These are phyloP conservation scores for Otolemur garnettii DNA, from an alignment of 2,113 vertebrate genomes.

Conservation along the genomic window DNA sequence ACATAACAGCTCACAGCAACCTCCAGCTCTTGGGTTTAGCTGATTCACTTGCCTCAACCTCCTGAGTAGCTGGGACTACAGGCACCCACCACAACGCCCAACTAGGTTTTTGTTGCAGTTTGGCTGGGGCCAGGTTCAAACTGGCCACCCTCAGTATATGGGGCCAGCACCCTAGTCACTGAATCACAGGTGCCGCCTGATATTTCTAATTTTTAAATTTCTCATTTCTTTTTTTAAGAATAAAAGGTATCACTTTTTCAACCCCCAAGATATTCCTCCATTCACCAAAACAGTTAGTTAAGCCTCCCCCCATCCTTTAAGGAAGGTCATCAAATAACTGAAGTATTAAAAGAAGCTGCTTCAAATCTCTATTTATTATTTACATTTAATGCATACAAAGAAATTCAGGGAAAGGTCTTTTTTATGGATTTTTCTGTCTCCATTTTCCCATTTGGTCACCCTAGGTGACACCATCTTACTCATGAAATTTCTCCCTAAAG, in stretches of 20 bases:
- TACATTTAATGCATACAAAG: neutral
- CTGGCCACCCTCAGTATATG: too few species aligned
- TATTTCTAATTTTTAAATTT: conserved; percentile 7
- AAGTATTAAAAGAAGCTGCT: neutral
- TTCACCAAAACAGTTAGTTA: neutral
- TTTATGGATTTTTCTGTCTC: neutral
- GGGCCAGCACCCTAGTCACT: too few species aligned
- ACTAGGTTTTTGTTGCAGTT: too few species aligned
- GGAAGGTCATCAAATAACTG: neutral
- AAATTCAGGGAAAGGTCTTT: neutral
- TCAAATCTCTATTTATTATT: neutral
- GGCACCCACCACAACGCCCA: too few species aligned
- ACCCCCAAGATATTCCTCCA: neutral
- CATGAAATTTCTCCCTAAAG: neutral
- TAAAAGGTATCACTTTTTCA: neutral
- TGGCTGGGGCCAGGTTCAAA: too few species aligned
- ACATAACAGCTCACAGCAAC: too few species aligned
- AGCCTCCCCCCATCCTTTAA: neutral
- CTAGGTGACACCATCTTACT: neutral
- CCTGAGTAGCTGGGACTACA: too few species aligned
- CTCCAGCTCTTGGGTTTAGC: too few species aligned
- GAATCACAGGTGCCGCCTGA: too few species aligned
- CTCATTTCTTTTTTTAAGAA: neutral
- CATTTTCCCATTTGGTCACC: neutral
- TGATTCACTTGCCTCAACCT: too few species aligned